Evolutionary conservation across 2,888 invertebrate species (phyloP).

Genomic region (Creontiades dilutus): DNA sequence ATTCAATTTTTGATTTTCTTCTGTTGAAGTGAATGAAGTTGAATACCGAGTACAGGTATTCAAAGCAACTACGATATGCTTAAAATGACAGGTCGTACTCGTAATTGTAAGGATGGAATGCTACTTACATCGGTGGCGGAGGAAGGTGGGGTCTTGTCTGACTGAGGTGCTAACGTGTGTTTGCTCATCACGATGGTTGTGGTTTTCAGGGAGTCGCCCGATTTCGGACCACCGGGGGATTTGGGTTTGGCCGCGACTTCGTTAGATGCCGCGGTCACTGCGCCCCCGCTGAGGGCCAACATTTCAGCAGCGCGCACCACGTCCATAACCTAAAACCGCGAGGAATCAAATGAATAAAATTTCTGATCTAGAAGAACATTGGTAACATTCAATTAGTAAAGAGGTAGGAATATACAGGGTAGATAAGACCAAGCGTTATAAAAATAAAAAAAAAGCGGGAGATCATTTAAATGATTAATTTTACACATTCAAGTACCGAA

Average conservation of each 20-base stretch:
- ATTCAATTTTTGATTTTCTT: neutral
- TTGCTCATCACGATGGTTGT: constrained; percentile 97
- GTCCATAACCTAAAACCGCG: constrained; percentile 85
- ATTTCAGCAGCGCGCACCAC: constrained; percentile 94
- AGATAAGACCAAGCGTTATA: too few species aligned
- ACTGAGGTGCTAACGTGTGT: constrained; percentile 90
- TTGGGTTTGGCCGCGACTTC: constrained; percentile 83
- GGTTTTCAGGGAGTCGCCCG: constrained; percentile 86
- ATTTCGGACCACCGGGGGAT: constrained; percentile 84
- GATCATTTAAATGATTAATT: too few species aligned
- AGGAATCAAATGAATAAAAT: too few species aligned
- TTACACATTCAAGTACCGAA: too few species aligned
- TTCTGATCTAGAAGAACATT: too few species aligned
- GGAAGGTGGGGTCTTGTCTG: constrained; percentile 75
- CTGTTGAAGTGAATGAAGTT: neutral
- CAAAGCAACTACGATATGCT: neutral
- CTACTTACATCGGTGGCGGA: constrained; percentile 59
- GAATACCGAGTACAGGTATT: neutral
- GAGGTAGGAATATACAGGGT: too few species aligned
- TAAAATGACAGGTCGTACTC: too few species aligned
- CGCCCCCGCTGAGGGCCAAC: constrained; percentile 82
- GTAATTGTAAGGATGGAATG: neutral
- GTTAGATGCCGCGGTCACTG: constrained; percentile 77
- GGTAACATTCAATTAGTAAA: too few species aligned
- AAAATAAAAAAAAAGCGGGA: too few species aligned